Base-by-base conservation (phyloP, 2,113 vertebrate species). In the Pseudolaguvia tuberculata region DNA sequence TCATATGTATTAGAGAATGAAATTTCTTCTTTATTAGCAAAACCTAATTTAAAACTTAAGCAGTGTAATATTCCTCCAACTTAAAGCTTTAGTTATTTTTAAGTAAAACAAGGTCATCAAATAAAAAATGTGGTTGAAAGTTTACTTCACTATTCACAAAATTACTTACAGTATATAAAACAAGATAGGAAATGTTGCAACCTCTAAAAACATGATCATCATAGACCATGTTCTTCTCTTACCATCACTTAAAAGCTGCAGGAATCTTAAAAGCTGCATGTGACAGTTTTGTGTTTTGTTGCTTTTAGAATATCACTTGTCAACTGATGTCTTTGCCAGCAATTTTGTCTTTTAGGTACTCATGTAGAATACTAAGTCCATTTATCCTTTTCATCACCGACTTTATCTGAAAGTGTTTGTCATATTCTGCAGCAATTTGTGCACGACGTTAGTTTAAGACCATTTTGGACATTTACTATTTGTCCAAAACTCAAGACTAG, bases 341-440 rank as follows among this genome's bases (percentile, higher is more conserved):
- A 76, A 69, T 76, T 76, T 76, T 69, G 27, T 61, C 45, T 76
- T 75, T 75, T 20, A 31, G 50, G 73, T 53, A 76, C 73, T 69
- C 18, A 1, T 51, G 55, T 13, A 52, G 55, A 76, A 69, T 59
- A 51, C 66, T 20, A 76, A 29, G 52, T 68, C 25, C 57, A n/a
- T 75, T 75, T 68, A 68, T 57, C 69, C 45, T 68, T 66, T 55
- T 23, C 11, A 55, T 55, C 29, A 20, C 21, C n/a, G 8, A 51
- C 45, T 76, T 69, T 25, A 69, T 47, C 65, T 51, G n/a, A 47
- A 59, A 69, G 45, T 69, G 42, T 55, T 69, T 45, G n/a, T n/a
- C n/a, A 15, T 67, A 25, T 18, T 69, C 21, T 68, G 35, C 51
- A 57, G 68, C 9, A 66, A 58, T 39, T 51, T 59, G 29, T 69